Base-by-base conservation (phyloP, 1,140 invertebrate genomes). In the Aphidius ervi region DNA sequence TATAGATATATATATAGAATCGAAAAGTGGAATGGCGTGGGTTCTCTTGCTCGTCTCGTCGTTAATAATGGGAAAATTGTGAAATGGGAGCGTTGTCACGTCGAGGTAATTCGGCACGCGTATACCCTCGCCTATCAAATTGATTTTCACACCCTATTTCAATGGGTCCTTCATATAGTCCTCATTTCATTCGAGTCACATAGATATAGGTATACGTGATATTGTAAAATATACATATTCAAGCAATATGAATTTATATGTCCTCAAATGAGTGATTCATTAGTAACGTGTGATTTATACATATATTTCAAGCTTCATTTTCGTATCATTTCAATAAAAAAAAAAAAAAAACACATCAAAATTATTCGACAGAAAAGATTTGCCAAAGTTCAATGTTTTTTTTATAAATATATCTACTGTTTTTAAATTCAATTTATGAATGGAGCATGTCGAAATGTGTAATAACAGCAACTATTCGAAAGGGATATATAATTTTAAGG, bases 31-130 rank as follows among this genome's bases (percentile, higher is more conserved):
- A 65, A 70, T 63, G 65, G 62, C 57, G 62, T 65, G n/a, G 4
- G 23, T 31, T 31, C 46, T 48, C 56, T 67, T 68, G 68, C 23
- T 31, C 23, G 23, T 71, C 69, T 71, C 72, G 69, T 71, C 72
- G 71, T 74, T 79, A 78, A 77, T 80, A 78, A 80, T 74, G 72
- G 70, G 72, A 78, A 77, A 79, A 78, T 76, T 75, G 74, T 70
- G 74, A 80, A 80, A 77, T 74, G 73, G 69, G 64, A 50, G 71
- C 72, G 74, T 77, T 73, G 77, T 80, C 78, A 80, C 78, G 78
- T 80, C 79, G 75, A 79, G 78, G 77, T 79, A 80, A 80, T 80
- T 80, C 72, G 71, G 75, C 78, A 80, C 78, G 78, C 75, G 71
- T 74, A 74, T 37, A 6, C 52, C 48, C 71, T 74, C 73, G 70